Evolutionary conservation across 2,797 vertebrate genomes (phyloP), one percentile per base, ranked within the genome.

Genomic region (Sebastes variabilis): DNA sequence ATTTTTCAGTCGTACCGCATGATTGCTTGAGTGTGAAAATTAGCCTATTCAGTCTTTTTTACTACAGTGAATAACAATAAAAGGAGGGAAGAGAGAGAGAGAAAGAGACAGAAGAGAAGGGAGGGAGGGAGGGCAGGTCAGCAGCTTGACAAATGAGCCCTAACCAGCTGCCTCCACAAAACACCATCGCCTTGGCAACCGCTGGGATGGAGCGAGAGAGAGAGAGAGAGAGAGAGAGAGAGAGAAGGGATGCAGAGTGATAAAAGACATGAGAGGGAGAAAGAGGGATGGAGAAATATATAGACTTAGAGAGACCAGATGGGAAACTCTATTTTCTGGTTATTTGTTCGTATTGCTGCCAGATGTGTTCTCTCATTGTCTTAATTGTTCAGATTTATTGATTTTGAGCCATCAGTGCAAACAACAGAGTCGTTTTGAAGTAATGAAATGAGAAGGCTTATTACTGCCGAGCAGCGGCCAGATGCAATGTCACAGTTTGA

Each of bases 131-230:
- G 81, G 83, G 81, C 58, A 84, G 85, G 91, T 88, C 85, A 89
- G 78, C 83, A 68, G 84, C 75, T 88, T 90, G 89, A 93, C 81
- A 90, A 92, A 93, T 88, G 86, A 92, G 85, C 77, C 77, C 75
- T 80, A 91, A 91, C 83, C 88, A 92, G 84, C 88, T 92, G 89
- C 87, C 82, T 92, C 75, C 86, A 85, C 87, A 87, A 91, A 91
- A 92, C 84, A 74, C 80, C 67, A 94, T 93, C 55, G 69, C 92
- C 93, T 89, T 91, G 90, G 93, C 89, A 93, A 95, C 92, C 59
- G 30, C 80, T 86, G 83, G 87, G 89, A 93, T 92, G 88, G 88
- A 89, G 75, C 61, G 69, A 82, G 69, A 76, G 65, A 60, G 22
- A 64, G 29, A 32, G 34, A 55, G 64, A 3, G 55, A 32, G 69